These are phyloP conservation scores for Equus przewalskii DNA, from an alignment of 2,113 vertebrate genomes.

Conservation along the genomic window DNA sequence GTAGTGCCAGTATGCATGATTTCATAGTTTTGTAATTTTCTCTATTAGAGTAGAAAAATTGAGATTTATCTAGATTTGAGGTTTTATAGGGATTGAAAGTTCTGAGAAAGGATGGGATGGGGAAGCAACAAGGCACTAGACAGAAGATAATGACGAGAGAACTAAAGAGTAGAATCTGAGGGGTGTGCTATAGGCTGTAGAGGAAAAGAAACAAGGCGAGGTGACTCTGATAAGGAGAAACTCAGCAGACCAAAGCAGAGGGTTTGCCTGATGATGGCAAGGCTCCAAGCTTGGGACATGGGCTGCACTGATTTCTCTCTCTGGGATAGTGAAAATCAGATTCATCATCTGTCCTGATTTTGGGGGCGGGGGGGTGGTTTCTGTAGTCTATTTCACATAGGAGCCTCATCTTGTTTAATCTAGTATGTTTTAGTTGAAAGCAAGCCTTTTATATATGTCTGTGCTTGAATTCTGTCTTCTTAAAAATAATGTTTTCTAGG, in stretches of 20 bases:
- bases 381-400: background rate
- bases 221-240: background rate
- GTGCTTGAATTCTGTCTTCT: slow-evolving; percentile 82
- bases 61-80: background rate
- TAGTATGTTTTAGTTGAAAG: slow-evolving; percentile 43
- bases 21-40: background rate
- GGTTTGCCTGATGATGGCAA: background rate
- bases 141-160: background rate
- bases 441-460: slow-evolving; percentile 73
- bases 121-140: background rate
- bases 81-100: background rate
- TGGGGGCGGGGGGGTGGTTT: background rate
- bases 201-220: background rate
- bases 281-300: background rate
- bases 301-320: background rate
- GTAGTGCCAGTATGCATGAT: background rate
- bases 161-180: background rate
- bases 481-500: slow-evolving; percentile 82
- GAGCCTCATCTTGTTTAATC: background rate
- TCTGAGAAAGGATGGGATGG: background rate
- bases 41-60: background rate
- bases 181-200: background rate
- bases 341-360: background rate
- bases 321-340: background rate
- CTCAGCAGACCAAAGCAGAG: background rate